phyloP scores from a whole-genome alignment of 1,140 invertebrate genomes.

The Octopus bimaculoides region DNA sequence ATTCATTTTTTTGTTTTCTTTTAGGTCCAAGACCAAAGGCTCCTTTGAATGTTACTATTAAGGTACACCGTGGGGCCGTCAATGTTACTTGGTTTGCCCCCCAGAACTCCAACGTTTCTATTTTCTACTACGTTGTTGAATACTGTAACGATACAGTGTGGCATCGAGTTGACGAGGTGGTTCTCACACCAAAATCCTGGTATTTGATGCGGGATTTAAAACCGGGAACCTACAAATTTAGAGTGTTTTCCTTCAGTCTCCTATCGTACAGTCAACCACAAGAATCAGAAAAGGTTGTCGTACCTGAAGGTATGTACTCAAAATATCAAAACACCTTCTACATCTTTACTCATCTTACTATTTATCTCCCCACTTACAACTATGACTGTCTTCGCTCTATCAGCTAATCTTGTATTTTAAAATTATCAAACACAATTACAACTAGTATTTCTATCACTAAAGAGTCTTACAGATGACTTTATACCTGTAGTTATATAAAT shows the following conservation, averaged over 20 bases:
- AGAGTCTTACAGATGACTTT: background rate
- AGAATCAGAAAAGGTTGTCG: constrained; percentile 1
- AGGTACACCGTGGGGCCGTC: constrained; percentile 79
- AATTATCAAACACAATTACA: background rate
- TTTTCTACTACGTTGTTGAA: constrained; percentile 89
- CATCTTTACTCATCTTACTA: background rate
- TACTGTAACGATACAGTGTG: constrained; percentile 71
- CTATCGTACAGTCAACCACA: constrained; percentile 32
- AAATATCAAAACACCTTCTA: background rate
- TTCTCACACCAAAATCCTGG: constrained; percentile 19
- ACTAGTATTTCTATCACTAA: background rate
- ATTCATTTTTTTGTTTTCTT: constrained; percentile 26
- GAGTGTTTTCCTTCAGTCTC: constrained; percentile 34
- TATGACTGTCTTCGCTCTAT: background rate
- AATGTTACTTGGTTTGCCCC: constrained; percentile 81
- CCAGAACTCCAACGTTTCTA: constrained; percentile 67
- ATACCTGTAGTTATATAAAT: too few species aligned
- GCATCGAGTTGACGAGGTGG: constrained; percentile 64
- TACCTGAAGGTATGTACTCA: constrained; percentile 9
- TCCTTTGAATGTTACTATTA: constrained; percentile 82
- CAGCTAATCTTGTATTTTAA: too few species aligned
- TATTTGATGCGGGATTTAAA: constrained; percentile 22
- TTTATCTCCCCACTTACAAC: background rate
- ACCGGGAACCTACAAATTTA: constrained; percentile 31
- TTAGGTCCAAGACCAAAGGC: constrained; percentile 83